Base-by-base conservation (phyloP, 2,888 invertebrate genomes). In the Apoda limacodes region DNA sequence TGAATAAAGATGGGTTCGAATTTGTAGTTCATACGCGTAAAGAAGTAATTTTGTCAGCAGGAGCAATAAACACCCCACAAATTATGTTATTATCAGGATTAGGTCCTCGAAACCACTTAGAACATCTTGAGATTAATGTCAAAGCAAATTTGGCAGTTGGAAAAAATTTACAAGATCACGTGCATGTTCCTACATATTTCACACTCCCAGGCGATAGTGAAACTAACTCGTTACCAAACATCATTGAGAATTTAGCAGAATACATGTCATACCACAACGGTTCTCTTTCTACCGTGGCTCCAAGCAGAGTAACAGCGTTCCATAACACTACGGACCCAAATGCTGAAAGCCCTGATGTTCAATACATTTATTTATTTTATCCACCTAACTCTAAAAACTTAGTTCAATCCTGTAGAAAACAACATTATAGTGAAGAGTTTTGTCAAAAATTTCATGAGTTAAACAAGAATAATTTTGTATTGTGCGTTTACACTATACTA, bases 401-500 rank as follows among this genome's bases (percentile, higher is more conserved):
- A 29, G 4, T 65, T 3, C 62, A 68, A 32, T 5, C 62, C 2
- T 52, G 56, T 2, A 34, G 37, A 2, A 52, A 52, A 22, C 69
- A 69, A 22, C 55, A 33, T 1, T 27, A 64, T 0, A 47, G 17
- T 14, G 59, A 66, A 2, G 60, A 70, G 30, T 41, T 59, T 24
- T 37, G 43, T 19, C 39, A 41, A 22, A 52, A 59, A 38, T 62
- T 60, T 25, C 29, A 46, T 9, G 34, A 57, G 22, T 24, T 68
- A 4, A 71, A 62, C 37, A 43, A 60, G 22, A 43, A 64, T n/a
- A 46, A 63, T 17, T 46, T 51, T 22, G 33, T 62, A 1, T 38
- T 86, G 43, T 66, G 82, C 13, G 59, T 85, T 2, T 69, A 82
- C 3, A 85, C 84, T 0, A 64, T 88, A 2, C 42, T 91, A 28